Evolutionary conservation across 2,797 vertebrate species (phyloP), one percentile per base, ranked within the genome.

Genomic region (Moxostoma hubbsi): DNA sequence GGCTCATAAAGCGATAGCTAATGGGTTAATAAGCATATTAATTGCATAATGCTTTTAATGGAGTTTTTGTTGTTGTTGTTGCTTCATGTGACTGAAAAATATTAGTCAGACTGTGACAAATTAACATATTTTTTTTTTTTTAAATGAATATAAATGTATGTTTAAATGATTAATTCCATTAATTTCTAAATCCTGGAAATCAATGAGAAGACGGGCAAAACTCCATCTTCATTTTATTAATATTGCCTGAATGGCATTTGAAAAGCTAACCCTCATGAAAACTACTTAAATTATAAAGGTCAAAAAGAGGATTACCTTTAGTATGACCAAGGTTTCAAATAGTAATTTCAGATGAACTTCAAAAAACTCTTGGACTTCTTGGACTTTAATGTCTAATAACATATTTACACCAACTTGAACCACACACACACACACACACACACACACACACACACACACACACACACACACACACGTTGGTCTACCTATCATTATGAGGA

Each of bases 381-480:
- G 54, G 13, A n/a, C 71, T 76, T 58, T 65, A 47, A 65, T 63
- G 63, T 43, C 13, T 61, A 51, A 51, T 77, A 68, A 77, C 50
- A 57, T 68, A 45, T 47, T 36, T 45, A 13, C 55, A 59, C 18
- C 7, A 68, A n/a, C 9, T 68, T 54, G 53, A 47, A 53, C 7
- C 59, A 50, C 13, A 8, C 15, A 68, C 43, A 4, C 36, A 5
- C 36, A 36, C 24, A 24, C 24, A 24, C 24, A 24, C 24, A 24
- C 24, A 24, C 24, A 24, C 24, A 24, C 36, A 36, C 36, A 36
- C 36, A 36, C 36, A 36, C 36, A 36, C 36, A 36, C 36, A 36
- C 36, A 36, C 36, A 36, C 36, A 36, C 36, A 36, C 2, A 24
- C 18, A 24, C 18, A 24, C n/a, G n/a, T 24, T 24, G 24, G 24